Evolutionary conservation across 1,140 invertebrate genomes (phyloP).

Genomic region (Maconellicoccus hirsutus): DNA sequence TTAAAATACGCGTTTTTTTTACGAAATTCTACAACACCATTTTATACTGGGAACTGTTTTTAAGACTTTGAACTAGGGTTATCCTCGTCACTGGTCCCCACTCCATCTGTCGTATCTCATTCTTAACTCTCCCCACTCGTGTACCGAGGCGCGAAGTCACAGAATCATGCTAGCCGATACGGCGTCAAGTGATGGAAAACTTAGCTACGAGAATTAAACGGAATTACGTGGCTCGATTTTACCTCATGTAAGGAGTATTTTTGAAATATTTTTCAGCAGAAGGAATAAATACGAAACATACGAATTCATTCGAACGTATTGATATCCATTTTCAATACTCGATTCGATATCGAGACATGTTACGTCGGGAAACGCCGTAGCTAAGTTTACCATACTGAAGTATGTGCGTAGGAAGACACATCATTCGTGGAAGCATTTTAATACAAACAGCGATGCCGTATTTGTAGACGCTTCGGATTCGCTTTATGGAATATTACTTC

Average conservation of each 20-base stretch:
- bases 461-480: neutral
- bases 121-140: constrained; percentile 19
- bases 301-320: neutral
- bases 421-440: constrained; percentile 18
- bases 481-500: neutral
- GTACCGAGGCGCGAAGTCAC: constrained; percentile 19
- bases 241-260: neutral
- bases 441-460: neutral
- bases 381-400: constrained; percentile 10
- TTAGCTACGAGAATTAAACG: neutral
- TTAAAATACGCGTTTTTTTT: neutral
- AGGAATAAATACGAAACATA: neutral
- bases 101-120: constrained; percentile 15
- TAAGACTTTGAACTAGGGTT: constrained; percentile 20
- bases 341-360: neutral
- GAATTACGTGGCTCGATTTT: neutral
- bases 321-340: neutral
- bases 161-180: constrained; percentile 20
- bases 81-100: constrained; percentile 20
- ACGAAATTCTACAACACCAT: constrained; percentile 13
- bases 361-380: neutral
- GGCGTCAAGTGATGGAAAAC: constrained; percentile 19
- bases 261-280: neutral
- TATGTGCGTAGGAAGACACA: constrained; percentile 18
- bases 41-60: constrained; percentile 17